Conservation (phyloP, 2,113 vertebrate species). For the Canis aureus region DNA sequence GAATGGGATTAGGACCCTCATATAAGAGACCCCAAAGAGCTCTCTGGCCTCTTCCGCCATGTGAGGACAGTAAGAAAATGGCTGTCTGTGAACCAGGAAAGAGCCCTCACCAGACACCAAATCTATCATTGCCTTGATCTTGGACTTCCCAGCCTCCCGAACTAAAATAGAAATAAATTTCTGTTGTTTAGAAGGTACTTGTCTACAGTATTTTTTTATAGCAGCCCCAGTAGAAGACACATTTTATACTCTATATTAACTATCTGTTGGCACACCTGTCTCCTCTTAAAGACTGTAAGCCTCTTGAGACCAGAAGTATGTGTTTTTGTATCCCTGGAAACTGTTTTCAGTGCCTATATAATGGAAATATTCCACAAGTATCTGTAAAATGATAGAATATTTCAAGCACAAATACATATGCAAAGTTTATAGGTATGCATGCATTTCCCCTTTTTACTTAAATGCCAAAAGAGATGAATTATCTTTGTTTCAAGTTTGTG, state of each 20-base stretch:
- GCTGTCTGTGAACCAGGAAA: not conserved
- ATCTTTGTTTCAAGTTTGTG: not conserved
- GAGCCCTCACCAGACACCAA: not conserved
- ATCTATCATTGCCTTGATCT: not conserved
- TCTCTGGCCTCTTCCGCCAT: not conserved
- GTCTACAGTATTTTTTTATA: not conserved
- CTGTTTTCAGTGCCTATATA: constrained; percentile 25
- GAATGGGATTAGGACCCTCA: not conserved
- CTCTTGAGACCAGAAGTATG: not conserved
- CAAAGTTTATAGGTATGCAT: not conserved
- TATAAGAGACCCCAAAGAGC: not conserved
- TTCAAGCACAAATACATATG: not conserved
- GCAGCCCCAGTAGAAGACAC: not conserved
- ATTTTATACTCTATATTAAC: not conserved
- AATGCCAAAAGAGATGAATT: not conserved
- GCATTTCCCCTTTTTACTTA: not conserved
- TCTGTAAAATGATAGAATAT: not conserved
- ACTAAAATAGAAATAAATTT: not conserved
- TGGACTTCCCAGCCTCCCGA: not conserved
- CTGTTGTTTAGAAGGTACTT: not conserved
- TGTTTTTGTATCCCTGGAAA: constrained; percentile 31
- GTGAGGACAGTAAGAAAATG: not conserved
- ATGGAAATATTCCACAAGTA: not conserved
- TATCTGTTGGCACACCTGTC: not conserved
- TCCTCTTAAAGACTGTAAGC: not conserved